Percentiles rank a stretch among this genome's conserved stretches.
These are phyloP conservation scores for Palythoa caribaeorum DNA, from an alignment of 92 coral and sea anemone genomes.

Conservation along the genomic window DNA sequence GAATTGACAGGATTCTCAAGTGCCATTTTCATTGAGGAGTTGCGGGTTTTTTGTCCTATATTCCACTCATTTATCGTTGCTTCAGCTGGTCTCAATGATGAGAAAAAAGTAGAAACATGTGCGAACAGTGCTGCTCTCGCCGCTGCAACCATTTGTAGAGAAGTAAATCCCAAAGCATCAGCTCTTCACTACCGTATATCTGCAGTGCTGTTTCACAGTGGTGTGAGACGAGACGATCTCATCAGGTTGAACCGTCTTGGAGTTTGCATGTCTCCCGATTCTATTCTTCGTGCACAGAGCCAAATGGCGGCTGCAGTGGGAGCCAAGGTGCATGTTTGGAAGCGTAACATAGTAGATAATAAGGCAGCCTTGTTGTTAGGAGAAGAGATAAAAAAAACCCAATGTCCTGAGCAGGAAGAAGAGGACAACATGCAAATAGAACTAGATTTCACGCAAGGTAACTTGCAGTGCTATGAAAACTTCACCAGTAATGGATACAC, in stretches of 20 bases:
- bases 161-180: slow-evolving; percentile 41
- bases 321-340: slow-evolving; percentile 49
- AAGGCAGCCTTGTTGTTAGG: slow-evolving; percentile 8
- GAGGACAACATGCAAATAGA: not conserved
- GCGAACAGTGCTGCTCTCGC: slow-evolving; percentile 23
- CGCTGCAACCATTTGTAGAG: not conserved
- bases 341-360: slow-evolving; percentile 39
- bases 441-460: not conserved
- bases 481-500: not conserved
- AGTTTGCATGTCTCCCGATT: slow-evolving; percentile 65
- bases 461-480: not conserved
- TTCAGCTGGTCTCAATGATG: not conserved
- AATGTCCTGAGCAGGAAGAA: slow-evolving; percentile 9
- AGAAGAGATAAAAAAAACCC: slow-evolving; percentile 11
- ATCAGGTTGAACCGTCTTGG: slow-evolving; percentile 65
- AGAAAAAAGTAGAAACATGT: not conserved
- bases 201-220: slow-evolving; percentile 72
- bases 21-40: not conserved
- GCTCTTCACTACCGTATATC: slow-evolving; percentile 76
- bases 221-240: slow-evolving; percentile 57
- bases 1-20: slow-evolving; percentile 22
- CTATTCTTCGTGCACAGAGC: slow-evolving; percentile 38
- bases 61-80: not conserved
- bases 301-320: slow-evolving; percentile 40
- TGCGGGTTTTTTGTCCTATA: not conserved